Conservation (phyloP, 2,797 vertebrate genomes). For the Amblyraja radiata region DNA sequence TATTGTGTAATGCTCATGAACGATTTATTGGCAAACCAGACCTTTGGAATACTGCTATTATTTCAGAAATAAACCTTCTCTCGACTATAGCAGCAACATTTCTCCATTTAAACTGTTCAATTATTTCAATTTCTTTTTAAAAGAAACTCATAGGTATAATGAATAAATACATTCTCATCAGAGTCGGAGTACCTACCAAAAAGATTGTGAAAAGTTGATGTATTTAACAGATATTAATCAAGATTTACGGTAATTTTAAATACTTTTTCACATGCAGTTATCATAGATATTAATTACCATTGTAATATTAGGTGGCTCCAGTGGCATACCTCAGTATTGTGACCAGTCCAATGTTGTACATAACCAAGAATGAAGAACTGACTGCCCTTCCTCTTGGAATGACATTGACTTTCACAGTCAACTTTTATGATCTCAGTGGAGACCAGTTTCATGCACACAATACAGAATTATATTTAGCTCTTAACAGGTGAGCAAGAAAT, state of each 20-base stretch:
- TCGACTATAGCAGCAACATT: not conserved
- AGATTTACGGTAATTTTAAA: not conserved
- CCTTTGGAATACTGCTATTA: not conserved
- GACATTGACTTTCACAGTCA: conserved; percentile 49
- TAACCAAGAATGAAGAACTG: conserved; percentile 43
- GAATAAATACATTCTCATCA: not conserved
- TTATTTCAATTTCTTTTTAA: not conserved
- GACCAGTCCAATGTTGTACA: conserved; percentile 48
- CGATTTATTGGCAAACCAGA: not conserved
- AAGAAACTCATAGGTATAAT: not conserved
- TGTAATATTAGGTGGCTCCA: conserved; percentile 54
- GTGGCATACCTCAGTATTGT: conserved; percentile 55
- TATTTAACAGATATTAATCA: not conserved
- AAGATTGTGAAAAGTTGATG: not conserved
- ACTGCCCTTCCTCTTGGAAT: conserved; percentile 55
- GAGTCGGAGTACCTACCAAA: not conserved
- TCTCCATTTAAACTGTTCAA: not conserved
- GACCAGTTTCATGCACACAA: conserved; percentile 55
- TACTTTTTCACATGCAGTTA: not conserved
- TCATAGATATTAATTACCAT: conserved; percentile 36
- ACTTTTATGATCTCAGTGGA: conserved; percentile 56
- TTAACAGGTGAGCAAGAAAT: conserved; percentile 53
- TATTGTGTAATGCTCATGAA: not conserved
- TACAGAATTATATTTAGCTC: conserved; percentile 47
- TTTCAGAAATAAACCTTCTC: not conserved